Conservation (phyloP, 2,113 vertebrate species). For the Harpagus bidentatus region DNA sequence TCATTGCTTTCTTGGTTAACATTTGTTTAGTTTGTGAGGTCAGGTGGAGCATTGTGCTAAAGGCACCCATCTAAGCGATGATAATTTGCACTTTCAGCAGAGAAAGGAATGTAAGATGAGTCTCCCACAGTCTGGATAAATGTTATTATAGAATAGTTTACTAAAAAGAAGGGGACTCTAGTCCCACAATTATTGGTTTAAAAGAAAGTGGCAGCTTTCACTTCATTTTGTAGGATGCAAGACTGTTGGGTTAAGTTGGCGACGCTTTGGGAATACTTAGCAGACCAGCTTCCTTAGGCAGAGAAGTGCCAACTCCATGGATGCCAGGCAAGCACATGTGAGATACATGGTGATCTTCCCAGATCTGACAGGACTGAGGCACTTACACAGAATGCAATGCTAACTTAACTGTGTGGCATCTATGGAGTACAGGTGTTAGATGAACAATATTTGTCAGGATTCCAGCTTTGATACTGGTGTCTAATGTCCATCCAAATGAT, state of each 20-base stretch:
- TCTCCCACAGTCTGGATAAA: neutral
- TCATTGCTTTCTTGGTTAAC: neutral
- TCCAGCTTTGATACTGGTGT: neutral
- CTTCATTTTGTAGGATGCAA: neutral
- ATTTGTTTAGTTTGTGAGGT: neutral
- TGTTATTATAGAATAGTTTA: neutral
- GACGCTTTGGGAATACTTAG: too few species aligned
- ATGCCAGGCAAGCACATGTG: neutral
- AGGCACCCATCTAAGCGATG: neutral
- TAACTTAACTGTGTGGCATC: neutral
- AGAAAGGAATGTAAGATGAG: neutral
- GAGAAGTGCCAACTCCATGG: neutral
- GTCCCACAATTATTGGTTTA: neutral
- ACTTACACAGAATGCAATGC: neutral
- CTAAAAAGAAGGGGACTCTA: neutral
- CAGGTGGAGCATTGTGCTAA: neutral
- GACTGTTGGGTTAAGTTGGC: neutral
- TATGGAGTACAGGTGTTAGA: neutral
- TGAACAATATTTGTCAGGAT: neutral
- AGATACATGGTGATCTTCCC: neutral
- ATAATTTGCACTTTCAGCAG: neutral
- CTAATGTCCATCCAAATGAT: neutral
- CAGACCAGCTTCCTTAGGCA: neutral
- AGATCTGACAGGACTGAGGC: neutral
- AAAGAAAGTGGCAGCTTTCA: slow-evolving; percentile 58